A percentile compares a stretch with the other conserved stretches of the same genome.
Evolutionary conservation across 2,888 invertebrate genomes (phyloP).

Genomic region (Cantharis lateralis): DNA sequence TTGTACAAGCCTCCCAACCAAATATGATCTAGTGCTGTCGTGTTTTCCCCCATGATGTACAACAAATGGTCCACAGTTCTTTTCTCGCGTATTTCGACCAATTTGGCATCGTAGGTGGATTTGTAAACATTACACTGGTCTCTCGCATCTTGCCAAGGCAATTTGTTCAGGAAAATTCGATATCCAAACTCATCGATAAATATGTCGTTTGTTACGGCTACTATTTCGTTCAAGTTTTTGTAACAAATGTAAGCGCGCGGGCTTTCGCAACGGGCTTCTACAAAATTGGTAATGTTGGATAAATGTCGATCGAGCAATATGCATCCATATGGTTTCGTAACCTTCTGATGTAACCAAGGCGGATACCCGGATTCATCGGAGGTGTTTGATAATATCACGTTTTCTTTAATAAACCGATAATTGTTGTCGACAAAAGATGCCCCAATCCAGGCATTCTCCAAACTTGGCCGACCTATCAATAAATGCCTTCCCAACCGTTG

Average conservation of each 20-base stretch:
- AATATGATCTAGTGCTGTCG: constrained; percentile 11
- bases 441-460: constrained; percentile 61
- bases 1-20: constrained; percentile 19
- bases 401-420: background rate
- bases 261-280: constrained; percentile 59
- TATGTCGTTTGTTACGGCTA: background rate
- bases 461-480: constrained; percentile 59
- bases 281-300: constrained; percentile 54
- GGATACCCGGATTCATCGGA: constrained; percentile 1
- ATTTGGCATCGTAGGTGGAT: background rate
- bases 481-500: constrained; percentile 56
- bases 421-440: constrained; percentile 43
- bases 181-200: constrained; percentile 8
- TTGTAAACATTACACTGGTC: background rate
- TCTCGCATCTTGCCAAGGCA: constrained; percentile 2
- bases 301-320: constrained; percentile 59
- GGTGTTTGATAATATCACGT: background rate
- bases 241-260: constrained; percentile 61
- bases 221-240: constrained; percentile 18
- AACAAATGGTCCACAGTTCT: background rate
- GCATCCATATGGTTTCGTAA: constrained; percentile 54
- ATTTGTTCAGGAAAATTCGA: background rate
- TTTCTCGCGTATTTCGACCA: background rate
- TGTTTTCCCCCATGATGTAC: constrained; percentile 22
- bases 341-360: constrained; percentile 23